phyloP scores from a whole-genome alignment of 2,797 vertebrate species.

The Acanthurus leucopareius region DNA sequence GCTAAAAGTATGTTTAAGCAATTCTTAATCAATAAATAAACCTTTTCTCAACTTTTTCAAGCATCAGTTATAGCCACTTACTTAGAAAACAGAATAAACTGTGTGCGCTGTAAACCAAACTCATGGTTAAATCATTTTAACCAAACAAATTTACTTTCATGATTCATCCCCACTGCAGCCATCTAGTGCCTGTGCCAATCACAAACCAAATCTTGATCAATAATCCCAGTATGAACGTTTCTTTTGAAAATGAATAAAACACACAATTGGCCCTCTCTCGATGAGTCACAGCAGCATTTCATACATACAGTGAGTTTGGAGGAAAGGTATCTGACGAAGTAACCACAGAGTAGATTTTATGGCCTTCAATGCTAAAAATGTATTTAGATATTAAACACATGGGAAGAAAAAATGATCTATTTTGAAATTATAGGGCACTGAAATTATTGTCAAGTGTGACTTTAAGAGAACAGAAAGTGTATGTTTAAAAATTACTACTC shows the following conservation, averaged over 20 bases:
- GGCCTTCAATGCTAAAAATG: not conserved
- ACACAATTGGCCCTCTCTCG: not conserved
- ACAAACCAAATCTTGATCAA: not conserved
- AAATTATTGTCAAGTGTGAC: constrained; percentile 24
- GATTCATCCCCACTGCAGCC: not conserved
- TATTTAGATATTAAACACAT: constrained; percentile 8
- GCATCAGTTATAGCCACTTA: not conserved
- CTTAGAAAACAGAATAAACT: not conserved
- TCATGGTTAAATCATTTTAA: not conserved
- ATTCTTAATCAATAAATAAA: too few species aligned
- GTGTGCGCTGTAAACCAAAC: not conserved
- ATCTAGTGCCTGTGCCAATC: constrained; percentile 6
- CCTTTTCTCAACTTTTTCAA: too few species aligned
- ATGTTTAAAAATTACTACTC: constrained; percentile 14
- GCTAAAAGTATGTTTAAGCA: too few species aligned
- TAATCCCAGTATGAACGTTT: not conserved
- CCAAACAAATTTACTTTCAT: not conserved
- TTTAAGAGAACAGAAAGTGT: constrained; percentile 17
- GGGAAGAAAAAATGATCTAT: not conserved
- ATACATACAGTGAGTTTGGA: not conserved
- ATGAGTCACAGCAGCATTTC: constrained; percentile 23
- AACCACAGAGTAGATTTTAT: constrained; percentile 7
- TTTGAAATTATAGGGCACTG: constrained; percentile 8
- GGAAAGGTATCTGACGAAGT: constrained; percentile 15
- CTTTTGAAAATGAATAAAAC: constrained; percentile 3